Conservation (phyloP, 2,888 invertebrate genomes). For the Vannuccia rotundouncinata region DNA sequence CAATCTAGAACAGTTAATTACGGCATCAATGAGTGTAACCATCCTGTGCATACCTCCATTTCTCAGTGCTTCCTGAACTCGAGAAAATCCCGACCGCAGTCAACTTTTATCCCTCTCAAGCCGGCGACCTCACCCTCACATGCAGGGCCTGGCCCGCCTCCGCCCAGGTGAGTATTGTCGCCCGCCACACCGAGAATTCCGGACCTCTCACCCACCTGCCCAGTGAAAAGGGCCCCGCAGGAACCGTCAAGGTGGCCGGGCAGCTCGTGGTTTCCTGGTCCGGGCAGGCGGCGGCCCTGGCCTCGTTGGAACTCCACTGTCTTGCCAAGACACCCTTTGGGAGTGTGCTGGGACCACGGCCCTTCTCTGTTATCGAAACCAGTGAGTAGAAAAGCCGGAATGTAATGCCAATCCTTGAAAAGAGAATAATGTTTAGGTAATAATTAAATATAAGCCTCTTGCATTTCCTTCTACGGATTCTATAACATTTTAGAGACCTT, state of each 20-base stretch:
- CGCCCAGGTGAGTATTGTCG: background rate
- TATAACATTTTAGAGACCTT: too few species aligned
- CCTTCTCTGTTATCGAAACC: background rate
- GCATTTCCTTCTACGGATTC: too few species aligned
- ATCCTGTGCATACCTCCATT: too few species aligned
- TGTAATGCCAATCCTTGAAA: too few species aligned
- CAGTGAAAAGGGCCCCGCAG: too few species aligned
- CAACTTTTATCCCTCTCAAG: background rate
- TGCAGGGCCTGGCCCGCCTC: background rate
- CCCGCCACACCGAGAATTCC: background rate
- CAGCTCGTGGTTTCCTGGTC: background rate
- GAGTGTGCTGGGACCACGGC: background rate
- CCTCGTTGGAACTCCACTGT: background rate
- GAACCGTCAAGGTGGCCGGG: background rate
- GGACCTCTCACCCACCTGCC: background rate
- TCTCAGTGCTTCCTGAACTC: background rate
- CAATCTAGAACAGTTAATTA: too few species aligned
- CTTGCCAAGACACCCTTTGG: background rate
- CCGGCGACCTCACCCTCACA: background rate
- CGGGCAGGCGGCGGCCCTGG: background rate
- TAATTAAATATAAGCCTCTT: too few species aligned
- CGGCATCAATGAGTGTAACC: too few species aligned
- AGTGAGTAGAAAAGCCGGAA: background rate
- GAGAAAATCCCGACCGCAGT: background rate
- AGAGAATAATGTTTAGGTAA: too few species aligned